Conservation (phyloP, 1,140 invertebrate genomes). For the Philaenus spumarius region DNA sequence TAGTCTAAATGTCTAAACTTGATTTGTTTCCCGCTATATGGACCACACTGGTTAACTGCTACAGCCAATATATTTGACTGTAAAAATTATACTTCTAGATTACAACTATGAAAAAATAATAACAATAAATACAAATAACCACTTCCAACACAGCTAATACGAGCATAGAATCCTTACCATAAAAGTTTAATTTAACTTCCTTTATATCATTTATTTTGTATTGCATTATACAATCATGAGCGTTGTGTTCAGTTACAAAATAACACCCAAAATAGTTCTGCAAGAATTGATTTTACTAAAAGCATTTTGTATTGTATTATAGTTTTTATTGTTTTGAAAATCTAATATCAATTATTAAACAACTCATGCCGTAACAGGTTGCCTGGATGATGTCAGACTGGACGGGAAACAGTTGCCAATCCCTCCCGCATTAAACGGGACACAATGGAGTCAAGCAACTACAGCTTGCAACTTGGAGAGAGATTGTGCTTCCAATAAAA, state of each 20-base stretch:
- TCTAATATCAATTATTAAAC: background rate
- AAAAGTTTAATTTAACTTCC: background rate
- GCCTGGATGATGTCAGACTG: conserved; percentile 1
- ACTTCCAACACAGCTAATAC: too few species aligned
- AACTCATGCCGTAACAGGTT: background rate
- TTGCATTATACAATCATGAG: background rate
- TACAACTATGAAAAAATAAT: too few species aligned
- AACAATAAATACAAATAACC: too few species aligned
- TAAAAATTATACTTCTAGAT: too few species aligned
- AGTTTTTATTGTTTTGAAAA: background rate
- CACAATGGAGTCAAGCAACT: background rate
- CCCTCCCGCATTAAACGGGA: background rate
- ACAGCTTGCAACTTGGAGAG: background rate
- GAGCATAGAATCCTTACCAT: background rate
- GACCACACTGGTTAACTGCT: too few species aligned
- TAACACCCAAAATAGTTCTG: background rate
- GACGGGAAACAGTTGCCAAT: background rate
- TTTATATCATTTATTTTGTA: background rate
- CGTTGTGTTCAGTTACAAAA: background rate
- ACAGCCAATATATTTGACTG: too few species aligned
- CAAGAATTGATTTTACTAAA: too few species aligned
- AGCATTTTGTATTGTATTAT: background rate
- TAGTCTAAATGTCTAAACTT: too few species aligned
- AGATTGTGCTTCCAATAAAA: background rate
- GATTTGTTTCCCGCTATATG: too few species aligned